A percentile compares a stretch with the other conserved stretches of the same genome.
These are phyloP conservation scores for Chrysotoxum bicinctum DNA, from an alignment of 2,888 invertebrate species.

Conservation along the genomic window DNA sequence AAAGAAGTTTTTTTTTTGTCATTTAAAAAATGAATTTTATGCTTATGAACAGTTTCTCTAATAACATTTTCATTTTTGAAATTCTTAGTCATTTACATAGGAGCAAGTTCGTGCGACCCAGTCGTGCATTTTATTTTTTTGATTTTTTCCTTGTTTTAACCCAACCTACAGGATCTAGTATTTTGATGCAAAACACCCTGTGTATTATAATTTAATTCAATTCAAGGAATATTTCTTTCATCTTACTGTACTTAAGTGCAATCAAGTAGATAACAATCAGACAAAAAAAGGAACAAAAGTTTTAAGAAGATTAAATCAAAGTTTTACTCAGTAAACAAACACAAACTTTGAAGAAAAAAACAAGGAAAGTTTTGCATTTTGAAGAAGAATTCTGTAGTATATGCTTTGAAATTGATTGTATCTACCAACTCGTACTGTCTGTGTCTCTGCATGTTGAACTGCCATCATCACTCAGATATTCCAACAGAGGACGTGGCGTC, in stretches of 20 bases:
- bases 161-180: too few species aligned
- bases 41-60: too few species aligned
- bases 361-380: conserved; percentile 17
- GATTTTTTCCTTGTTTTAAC: too few species aligned
- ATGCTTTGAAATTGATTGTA: background rate
- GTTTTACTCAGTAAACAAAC: background rate
- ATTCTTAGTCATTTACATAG: too few species aligned
- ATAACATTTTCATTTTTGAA: too few species aligned
- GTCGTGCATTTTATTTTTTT: too few species aligned
- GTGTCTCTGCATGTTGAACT: background rate
- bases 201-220: too few species aligned
- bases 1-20: too few species aligned
- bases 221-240: background rate
- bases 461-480: background rate
- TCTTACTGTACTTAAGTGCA: background rate
- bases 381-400: background rate
- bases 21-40: too few species aligned
- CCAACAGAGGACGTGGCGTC: background rate
- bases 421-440: background rate
- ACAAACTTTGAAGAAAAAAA: background rate
- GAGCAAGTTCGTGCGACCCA: too few species aligned
- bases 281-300: background rate
- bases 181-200: too few species aligned
- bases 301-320: background rate
- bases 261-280: background rate